Conservation (phyloP, 2,888 invertebrate species). For the Brachypterus glaber region DNA sequence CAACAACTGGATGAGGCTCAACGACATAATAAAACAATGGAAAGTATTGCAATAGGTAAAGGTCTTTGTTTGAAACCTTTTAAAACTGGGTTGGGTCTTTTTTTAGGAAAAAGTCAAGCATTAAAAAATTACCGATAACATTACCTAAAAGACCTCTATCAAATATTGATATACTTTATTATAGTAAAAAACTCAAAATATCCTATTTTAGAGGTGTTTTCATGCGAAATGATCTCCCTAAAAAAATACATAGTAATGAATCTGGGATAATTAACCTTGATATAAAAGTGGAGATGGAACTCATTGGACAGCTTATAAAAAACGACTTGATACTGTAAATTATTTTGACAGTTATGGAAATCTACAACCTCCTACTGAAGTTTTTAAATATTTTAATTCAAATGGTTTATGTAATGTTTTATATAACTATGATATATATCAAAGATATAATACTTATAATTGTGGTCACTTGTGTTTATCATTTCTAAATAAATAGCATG, state of each 20-base stretch:
- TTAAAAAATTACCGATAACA: constrained; percentile 18
- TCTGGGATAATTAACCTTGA: constrained; percentile 16
- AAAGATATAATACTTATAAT: no score
- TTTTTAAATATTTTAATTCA: constrained; percentile 12
- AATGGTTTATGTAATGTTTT: no score
- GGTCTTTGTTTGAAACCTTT: constrained; percentile 18
- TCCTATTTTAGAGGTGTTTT: constrained; percentile 20
- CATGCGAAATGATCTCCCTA: constrained; percentile 16
- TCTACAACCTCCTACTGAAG: constrained; percentile 15
- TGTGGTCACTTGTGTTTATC: no score
- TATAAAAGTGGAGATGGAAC: constrained; percentile 5
- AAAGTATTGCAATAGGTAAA: constrained; percentile 26
- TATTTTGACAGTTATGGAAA: constrained; percentile 19
- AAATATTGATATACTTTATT: constrained; percentile 15
- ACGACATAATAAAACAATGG: constrained; percentile 34
- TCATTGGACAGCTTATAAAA: constrained; percentile 16
- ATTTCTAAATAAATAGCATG: no score
- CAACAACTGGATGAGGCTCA: constrained; percentile 27
- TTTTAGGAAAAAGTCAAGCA: constrained; percentile 7
- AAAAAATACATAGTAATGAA: constrained; percentile 6
- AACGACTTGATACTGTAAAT: constrained; percentile 8
- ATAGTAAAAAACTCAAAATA: constrained; percentile 14
- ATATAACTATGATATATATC: no score
- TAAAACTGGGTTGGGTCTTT: constrained; percentile 5
- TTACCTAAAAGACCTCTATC: constrained; percentile 16